Evolutionary conservation across 2,113 vertebrate genomes (phyloP).

Genomic region (Protobothrops flavoviridis): DNA sequence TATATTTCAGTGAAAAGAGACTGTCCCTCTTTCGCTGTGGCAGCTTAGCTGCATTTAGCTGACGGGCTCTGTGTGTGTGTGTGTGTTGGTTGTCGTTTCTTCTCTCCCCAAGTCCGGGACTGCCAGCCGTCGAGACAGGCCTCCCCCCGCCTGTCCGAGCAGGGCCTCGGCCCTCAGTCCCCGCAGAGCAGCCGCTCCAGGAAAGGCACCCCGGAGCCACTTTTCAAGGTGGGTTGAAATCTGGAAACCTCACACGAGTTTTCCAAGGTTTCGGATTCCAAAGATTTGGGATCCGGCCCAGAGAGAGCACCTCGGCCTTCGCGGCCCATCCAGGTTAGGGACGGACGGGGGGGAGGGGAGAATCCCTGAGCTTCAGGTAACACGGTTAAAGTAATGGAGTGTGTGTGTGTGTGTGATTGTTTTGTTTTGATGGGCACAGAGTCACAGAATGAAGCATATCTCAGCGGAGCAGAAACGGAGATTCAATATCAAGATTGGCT

Average conservation of each 20-base stretch:
- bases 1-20: not conserved
- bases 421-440: slow-evolving; percentile 65
- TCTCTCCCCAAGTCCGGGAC: slow-evolving; percentile 70
- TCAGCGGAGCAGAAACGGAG: slow-evolving; percentile 93
- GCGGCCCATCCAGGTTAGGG: too few species aligned
- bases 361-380: too few species aligned
- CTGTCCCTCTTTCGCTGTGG: not conserved
- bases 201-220: slow-evolving; percentile 75
- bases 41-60: not conserved
- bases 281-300: too few species aligned
- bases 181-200: slow-evolving; percentile 80
- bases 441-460: slow-evolving; percentile 83
- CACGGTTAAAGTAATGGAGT: not conserved
- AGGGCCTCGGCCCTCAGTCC: slow-evolving; percentile 87
- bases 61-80: too few species aligned
- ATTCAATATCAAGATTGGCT: slow-evolving; percentile 89
- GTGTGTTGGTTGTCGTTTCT: not conserved
- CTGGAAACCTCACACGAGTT: too few species aligned
- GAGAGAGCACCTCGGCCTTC: too few species aligned
- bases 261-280: too few species aligned
- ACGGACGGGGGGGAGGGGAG: too few species aligned
- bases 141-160: slow-evolving; percentile 83
- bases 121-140: slow-evolving; percentile 79
- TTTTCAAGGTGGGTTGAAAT: slow-evolving; percentile 61
- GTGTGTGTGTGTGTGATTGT: not conserved